Evolutionary conservation across 1,140 invertebrate genomes (phyloP), one percentile per base, ranked within the genome.

Genomic region (Macrobrachium nipponense): DNA sequence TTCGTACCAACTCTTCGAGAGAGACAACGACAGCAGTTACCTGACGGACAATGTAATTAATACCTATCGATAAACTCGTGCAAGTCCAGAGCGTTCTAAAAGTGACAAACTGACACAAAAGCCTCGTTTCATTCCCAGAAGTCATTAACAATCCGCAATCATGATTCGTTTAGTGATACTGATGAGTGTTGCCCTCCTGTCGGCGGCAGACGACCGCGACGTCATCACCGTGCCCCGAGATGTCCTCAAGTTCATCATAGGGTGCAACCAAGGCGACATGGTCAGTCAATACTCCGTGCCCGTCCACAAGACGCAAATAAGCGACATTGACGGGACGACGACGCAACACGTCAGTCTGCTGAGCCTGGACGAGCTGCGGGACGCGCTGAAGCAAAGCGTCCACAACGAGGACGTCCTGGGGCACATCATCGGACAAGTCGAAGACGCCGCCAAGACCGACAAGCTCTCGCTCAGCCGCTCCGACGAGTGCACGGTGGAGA

Each of bases 311-410:
- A 72, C 78, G 27, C 27, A 80, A 6, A 80, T 80, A 23, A 66
- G 80, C 51, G 36, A 77, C 20, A 60, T 59, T 17, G 27, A 15
- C 11, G 81, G 59, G 23, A 76, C 81, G 6, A 80, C 77, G 6
- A 80, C 84, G 1, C 84, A 86, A 58, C 68, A 86, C 58, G 36
- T 86, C 17, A 80, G 84, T 43, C 58, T 86, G 4, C 77, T 86
- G 7, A 68, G 80, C 36, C 15, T 86, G 68, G 84, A 86, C 27
- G 84, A 86, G 36, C 84, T 86, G 11, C 27, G 59, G 18, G 62
- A 80, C 6, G 51, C 84, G 27, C 84, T 86, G 18, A 68, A 36
- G 8, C 27, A 80, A 12, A 66, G 77, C 15, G 77, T 86, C 7
- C 51, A 86, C 18, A 80, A 58, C 43, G 84, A 86, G 3, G 66